Conservation (phyloP, 2,113 vertebrate species). For the Poeciliopsis prolifica region DNA sequence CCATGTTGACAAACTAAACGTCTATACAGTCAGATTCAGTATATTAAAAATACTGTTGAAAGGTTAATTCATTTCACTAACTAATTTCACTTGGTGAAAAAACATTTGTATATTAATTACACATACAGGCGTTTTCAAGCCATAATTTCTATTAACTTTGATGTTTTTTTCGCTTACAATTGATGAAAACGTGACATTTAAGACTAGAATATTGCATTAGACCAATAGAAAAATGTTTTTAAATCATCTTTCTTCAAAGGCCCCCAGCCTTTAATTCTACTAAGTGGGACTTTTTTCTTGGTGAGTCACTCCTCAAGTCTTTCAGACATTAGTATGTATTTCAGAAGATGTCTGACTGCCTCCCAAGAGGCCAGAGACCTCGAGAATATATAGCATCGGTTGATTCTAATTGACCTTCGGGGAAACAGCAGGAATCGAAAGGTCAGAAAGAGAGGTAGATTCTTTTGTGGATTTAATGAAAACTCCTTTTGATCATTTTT, state of each 20-base stretch:
- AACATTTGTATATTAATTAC: not conserved
- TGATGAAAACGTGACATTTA: conserved; percentile 13
- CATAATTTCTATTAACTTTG: no score
- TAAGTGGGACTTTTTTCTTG: conserved; percentile 31
- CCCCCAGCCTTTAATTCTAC: conserved; percentile 8
- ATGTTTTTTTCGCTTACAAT: not conserved
- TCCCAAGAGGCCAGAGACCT: conserved; percentile 15
- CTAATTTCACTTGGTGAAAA: not conserved
- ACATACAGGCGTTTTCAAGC: no score
- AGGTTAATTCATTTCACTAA: not conserved
- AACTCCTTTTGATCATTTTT: conserved; percentile 53
- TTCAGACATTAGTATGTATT: conserved; percentile 28
- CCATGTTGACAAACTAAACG: not conserved
- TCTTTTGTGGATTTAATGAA: conserved; percentile 14
- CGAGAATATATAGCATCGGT: conserved; percentile 14
- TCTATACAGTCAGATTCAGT: not conserved
- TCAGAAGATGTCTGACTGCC: conserved; percentile 24
- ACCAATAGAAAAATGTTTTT: not conserved
- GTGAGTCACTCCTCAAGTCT: conserved; percentile 43
- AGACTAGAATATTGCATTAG: conserved; percentile 10
- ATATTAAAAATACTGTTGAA: not conserved
- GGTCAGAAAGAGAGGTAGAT: conserved; percentile 21
- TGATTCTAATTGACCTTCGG: conserved; percentile 35
- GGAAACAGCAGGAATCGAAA: conserved; percentile 34
- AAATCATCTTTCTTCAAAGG: conserved; percentile 47